A percentile compares a stretch with the other conserved stretches of the same genome.
phyloP scores from a whole-genome alignment of 2,888 invertebrate species.

The Hydriomena furcata region DNA sequence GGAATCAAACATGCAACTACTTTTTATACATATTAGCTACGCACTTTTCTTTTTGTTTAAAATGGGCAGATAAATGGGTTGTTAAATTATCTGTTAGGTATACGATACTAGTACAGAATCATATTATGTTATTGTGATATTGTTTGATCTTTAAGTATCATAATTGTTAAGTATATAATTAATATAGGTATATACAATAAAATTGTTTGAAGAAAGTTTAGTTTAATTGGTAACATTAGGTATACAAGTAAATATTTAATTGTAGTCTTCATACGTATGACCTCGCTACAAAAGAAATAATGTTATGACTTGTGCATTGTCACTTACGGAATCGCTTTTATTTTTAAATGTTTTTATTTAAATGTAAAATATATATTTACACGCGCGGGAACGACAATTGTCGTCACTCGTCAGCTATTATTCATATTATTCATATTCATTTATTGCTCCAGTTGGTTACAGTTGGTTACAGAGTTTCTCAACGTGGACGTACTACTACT shows the following conservation, averaged over 20 bases:
- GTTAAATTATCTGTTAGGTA: neutral
- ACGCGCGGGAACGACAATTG: no score
- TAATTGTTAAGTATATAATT: no score
- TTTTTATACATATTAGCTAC: no score
- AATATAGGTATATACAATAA: slow-evolving; percentile 36
- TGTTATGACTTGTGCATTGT: slow-evolving; percentile 57
- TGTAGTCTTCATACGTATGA: slow-evolving; percentile 40
- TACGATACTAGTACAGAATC: neutral
- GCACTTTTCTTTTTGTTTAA: no score
- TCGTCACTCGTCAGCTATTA: no score
- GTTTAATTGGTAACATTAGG: slow-evolving; percentile 37
- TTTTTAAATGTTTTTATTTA: slow-evolving; percentile 47
- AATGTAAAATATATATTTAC: slow-evolving; percentile 31
- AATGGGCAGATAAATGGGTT: neutral
- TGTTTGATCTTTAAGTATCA: no score
- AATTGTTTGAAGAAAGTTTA: slow-evolving; percentile 39
- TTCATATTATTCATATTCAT: no score
- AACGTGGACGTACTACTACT: no score
- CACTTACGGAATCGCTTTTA: slow-evolving; percentile 44
- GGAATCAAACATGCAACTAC: no score
- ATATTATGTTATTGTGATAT: neutral
- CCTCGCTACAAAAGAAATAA: slow-evolving; percentile 41
- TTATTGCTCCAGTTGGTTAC: no score
- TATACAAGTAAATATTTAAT: slow-evolving; percentile 57
- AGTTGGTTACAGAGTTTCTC: no score